Conservation (phyloP, 1,140 invertebrate species). For the Colletes latitarsis region DNA sequence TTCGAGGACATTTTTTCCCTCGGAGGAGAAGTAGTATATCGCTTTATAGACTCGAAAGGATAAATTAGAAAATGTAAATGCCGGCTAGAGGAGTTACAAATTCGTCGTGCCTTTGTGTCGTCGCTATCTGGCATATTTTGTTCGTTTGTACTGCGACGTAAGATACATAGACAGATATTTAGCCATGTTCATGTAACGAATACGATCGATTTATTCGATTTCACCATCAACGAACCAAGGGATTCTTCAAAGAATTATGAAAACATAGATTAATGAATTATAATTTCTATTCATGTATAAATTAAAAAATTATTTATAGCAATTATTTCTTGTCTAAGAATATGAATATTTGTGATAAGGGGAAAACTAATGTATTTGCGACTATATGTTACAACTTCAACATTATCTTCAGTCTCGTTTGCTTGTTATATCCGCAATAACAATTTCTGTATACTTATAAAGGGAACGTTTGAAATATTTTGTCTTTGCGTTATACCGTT, state of each 20-base stretch:
- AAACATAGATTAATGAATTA: neutral
- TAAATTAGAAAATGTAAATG: conserved; percentile 16
- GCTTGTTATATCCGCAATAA: too few species aligned
- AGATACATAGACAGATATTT: conserved; percentile 74
- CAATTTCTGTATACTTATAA: too few species aligned
- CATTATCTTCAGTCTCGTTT: too few species aligned
- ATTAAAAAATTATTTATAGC: neutral
- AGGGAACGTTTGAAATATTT: too few species aligned
- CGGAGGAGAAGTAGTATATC: neutral
- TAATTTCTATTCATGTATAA: conserved; percentile 5
- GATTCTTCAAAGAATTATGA: neutral
- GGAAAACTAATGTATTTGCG: neutral
- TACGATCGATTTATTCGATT: conserved; percentile 16
- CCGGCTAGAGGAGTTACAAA: conserved; percentile 51
- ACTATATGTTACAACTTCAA: neutral
- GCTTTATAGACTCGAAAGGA: conserved; percentile 6
- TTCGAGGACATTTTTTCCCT: neutral
- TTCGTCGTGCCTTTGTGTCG: conserved; percentile 62
- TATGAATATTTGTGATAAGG: conserved; percentile 1
- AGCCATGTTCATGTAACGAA: conserved; percentile 43
- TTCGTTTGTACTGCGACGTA: conserved; percentile 69
- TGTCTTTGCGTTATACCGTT: too few species aligned
- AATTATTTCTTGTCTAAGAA: neutral
- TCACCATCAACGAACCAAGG: conserved; percentile 36
- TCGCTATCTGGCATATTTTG: conserved; percentile 70